Base-by-base conservation (phyloP, 1,140 invertebrate genomes). In the Platyscapa corneri region DNA sequence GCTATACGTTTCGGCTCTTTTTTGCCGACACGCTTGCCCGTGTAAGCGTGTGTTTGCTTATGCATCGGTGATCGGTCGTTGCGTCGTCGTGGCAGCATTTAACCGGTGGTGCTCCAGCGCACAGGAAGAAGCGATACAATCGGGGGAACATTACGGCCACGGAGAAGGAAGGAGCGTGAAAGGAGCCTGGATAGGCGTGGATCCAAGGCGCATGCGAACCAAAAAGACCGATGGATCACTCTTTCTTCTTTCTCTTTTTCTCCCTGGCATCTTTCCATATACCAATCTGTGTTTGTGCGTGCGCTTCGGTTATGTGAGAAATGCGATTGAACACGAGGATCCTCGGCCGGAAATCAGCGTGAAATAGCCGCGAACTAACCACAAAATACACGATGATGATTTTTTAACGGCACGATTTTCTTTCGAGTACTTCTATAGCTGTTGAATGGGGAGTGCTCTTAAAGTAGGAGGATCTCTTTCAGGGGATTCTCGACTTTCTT, bases 101-200 rank as follows among this genome's bases (percentile, higher is more conserved):
- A 81, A 18, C 34, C 64, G 64, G 37, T 5, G 30, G 14, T 77
- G 32, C 14, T 34, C 46, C 10, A 7, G 37, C 5, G 42, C 46
- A 46, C 65, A 85, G 84, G 84, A 80, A 88, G 88, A 90, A 90
- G 81, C 87, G 88, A 89, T 89, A 92, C 89, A 92, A 92, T 89
- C 65, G 65, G 1, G 1, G 64, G 53, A 87, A 88, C 88, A 79
- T 88, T 85, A 84, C 84, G 84, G 72, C 83, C 64, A 86, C 86
- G 49, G 86, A 86, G 42, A 46, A 46, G n/a, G n/a, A n/a, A n/a
- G 88, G 83, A 86, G 83, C 80, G 84, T 82, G 85, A 88, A 85
- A 88, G 87, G 88, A 87, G 83, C 32, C 30, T 86, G 82, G 87
- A 83, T 89, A 88, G 88, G 89, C 89, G 88, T 87, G 87, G 87